Evolutionary conservation across 2,888 invertebrate species (phyloP).

Genomic region (Eupeodes latifasciatus): DNA sequence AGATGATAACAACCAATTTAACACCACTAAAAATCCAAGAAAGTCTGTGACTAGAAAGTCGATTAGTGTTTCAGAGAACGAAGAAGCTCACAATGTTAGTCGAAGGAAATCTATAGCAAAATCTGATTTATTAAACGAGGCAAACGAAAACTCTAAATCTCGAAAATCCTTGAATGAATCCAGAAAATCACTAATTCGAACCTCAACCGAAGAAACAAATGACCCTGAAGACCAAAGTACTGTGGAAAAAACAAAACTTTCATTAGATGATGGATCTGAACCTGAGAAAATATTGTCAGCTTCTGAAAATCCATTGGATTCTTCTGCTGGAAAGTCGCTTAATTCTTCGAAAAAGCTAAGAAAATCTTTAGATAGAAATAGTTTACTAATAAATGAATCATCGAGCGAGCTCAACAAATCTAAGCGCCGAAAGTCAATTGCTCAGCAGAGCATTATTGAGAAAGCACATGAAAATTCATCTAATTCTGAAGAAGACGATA

Average conservation of each 20-base stretch:
- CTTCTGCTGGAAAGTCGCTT: constrained; percentile 2
- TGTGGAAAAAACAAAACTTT: constrained; percentile 24
- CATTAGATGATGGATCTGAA: constrained; percentile 16
- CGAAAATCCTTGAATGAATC: constrained; percentile 51
- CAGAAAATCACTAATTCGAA: constrained; percentile 16
- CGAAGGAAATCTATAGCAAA: neutral
- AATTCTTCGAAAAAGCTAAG: constrained; percentile 11
- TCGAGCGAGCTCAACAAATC: neutral
- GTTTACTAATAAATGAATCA: neutral
- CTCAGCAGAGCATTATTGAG: neutral
- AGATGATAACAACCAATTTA: neutral
- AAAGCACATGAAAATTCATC: neutral
- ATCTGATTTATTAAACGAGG: neutral
- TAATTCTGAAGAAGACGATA: too few relatives aligned
- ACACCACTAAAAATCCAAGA: neutral
- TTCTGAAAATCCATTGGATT: constrained; percentile 17
- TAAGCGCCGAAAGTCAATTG: neutral
- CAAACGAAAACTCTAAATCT: constrained; percentile 32
- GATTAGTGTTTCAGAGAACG: neutral
- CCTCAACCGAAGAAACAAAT: constrained; percentile 25
- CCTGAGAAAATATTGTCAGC: constrained; percentile 43
- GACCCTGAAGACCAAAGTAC: constrained; percentile 8
- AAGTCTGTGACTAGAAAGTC: neutral
- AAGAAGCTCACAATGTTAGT: neutral
- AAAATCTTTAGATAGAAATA: constrained; percentile 12